These are phyloP conservation scores for Drosophila tanythrix DNA, from an alignment of 2,888 invertebrate genomes.

Conservation along the genomic window DNA sequence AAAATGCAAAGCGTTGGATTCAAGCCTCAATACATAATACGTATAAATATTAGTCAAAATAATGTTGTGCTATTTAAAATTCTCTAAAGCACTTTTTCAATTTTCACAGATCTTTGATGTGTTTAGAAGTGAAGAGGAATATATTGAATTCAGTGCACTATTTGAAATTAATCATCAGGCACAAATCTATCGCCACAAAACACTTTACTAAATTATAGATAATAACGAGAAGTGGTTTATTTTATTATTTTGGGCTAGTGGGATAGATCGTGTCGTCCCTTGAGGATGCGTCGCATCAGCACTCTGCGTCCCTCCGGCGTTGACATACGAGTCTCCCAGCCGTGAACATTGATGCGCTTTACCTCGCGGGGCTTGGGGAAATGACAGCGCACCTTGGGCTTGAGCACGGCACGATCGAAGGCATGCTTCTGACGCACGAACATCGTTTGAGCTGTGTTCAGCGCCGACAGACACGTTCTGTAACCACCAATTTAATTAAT, in stretches of 20 bases:
- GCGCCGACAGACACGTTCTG: conserved; percentile 61
- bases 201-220: neutral
- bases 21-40: neutral
- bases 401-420: conserved; percentile 78
- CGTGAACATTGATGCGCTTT: conserved; percentile 89
- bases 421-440: conserved; percentile 79
- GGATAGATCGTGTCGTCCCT: conserved; percentile 89
- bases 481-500: neutral
- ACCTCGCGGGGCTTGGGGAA: conserved; percentile 92
- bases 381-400: conserved; percentile 84
- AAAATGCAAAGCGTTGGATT: neutral
- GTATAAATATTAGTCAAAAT: neutral
- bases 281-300: conserved; percentile 91
- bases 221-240: neutral
- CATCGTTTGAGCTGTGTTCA: conserved; percentile 62
- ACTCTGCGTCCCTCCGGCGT: conserved; percentile 89
- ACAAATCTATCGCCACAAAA: neutral
- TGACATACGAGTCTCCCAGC: conserved; percentile 89
- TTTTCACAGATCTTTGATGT: neutral
- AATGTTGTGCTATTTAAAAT: neutral
- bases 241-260: conserved; percentile 85
- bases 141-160: neutral
- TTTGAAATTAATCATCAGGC: neutral
- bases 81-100: neutral
- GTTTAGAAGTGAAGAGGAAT: no score